A percentile compares a stretch with the other conserved stretches of the same genome.
Evolutionary conservation across 1,140 invertebrate species (phyloP).

Genomic region (Mactra quadrangularis): DNA sequence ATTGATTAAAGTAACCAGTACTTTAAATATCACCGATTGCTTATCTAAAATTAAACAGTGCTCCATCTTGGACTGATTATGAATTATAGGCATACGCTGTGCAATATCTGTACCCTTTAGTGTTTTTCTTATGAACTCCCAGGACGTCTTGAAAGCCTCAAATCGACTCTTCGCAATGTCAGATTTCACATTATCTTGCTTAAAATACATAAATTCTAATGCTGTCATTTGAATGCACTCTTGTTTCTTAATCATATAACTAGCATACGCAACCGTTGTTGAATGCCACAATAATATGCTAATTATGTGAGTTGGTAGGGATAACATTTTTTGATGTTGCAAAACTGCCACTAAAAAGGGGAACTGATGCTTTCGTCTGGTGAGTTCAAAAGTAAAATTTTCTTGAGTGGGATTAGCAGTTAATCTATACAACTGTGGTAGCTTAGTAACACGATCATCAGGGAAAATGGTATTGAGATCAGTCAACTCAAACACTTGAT

Average conservation of each 20-base stretch:
- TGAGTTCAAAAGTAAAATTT: slow-evolving; percentile 4
- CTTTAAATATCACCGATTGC: background rate
- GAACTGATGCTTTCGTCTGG: background rate
- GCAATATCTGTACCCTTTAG: background rate
- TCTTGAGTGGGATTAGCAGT: background rate
- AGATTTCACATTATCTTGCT: background rate
- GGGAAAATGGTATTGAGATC: background rate
- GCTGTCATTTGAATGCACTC: slow-evolving; percentile 33
- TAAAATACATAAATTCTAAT: slow-evolving; percentile 16
- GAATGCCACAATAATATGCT: slow-evolving; percentile 39
- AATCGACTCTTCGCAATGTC: background rate
- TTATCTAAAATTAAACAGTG: slow-evolving; percentile 26
- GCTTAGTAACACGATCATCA: background rate
- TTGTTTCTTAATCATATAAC: slow-evolving; percentile 21
- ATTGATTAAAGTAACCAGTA: slow-evolving; percentile 3
- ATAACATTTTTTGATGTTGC: slow-evolving; percentile 4
- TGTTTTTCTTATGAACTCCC: background rate
- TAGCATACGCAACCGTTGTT: slow-evolving; percentile 34
- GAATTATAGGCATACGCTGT: background rate
- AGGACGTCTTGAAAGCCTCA: slow-evolving; percentile 24
- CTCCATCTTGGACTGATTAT: slow-evolving; percentile 4
- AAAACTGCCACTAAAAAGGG: background rate
- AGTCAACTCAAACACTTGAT: background rate
- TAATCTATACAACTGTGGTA: slow-evolving; percentile 7
- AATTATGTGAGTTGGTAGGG: slow-evolving; percentile 20